phyloP scores from a whole-genome alignment of 35 echinoderm and acorn worm species.

The Stichopus chloronotus region DNA sequence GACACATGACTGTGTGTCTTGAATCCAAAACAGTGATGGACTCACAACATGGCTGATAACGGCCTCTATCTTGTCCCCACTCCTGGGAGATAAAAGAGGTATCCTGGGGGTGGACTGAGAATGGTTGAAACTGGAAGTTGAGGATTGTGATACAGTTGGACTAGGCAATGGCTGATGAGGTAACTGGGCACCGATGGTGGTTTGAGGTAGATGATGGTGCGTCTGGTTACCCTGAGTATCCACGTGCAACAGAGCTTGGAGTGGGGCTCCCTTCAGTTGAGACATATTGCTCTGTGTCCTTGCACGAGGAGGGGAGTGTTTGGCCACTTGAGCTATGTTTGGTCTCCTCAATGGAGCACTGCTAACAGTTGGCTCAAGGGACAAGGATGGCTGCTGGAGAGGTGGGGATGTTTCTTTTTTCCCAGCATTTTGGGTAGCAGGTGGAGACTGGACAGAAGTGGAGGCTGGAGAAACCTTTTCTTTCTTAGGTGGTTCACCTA shows the following conservation, averaged over 20 bases:
- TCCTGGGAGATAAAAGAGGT: background rate
- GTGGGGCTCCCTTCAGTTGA: background rate
- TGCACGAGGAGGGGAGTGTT: constrained; percentile 17
- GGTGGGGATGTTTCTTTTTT: background rate
- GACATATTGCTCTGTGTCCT: constrained; percentile 2
- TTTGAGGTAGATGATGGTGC: background rate
- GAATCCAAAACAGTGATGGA: constrained; percentile 52
- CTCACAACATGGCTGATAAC: constrained; percentile 30
- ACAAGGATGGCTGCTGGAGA: background rate
- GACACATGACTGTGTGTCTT: constrained; percentile 7
- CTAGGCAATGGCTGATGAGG: background rate
- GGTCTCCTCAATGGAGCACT: constrained; percentile 1
- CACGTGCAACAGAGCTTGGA: background rate
- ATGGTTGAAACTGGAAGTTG: background rate
- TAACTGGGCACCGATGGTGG: background rate
- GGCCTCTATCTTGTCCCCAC: constrained; percentile 18
- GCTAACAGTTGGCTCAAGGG: background rate
- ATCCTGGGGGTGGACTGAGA: background rate
- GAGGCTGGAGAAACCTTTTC: background rate
- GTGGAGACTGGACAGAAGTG: background rate
- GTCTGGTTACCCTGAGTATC: background rate
- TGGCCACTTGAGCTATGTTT: background rate
- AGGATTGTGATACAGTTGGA: background rate
- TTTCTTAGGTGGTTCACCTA: background rate
- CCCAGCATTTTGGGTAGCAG: background rate